phyloP scores from a whole-genome alignment of 2,113 vertebrate genomes.

The Nesoenas mayeri region DNA sequence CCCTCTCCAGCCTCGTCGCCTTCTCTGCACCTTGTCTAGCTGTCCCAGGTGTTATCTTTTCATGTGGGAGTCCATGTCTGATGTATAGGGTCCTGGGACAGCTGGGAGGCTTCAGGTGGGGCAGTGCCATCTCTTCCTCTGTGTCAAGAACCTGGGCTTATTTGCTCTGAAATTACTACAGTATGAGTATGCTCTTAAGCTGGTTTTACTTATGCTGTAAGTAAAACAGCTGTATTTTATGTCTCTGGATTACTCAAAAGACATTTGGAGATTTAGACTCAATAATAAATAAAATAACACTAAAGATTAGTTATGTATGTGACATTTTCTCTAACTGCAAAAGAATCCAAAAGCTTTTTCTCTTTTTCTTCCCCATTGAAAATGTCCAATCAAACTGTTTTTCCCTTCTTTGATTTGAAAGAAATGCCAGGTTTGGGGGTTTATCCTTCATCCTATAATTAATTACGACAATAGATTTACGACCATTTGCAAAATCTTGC shows the following conservation, averaged over 20 bases:
- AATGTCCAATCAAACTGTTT: neutral
- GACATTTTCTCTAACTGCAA: neutral
- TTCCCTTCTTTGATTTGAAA: neutral
- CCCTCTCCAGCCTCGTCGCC: too few relatives aligned
- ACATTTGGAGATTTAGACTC: neutral
- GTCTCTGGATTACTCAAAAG: neutral
- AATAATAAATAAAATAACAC: neutral
- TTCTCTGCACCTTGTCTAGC: too few relatives aligned
- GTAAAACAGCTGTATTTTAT: neutral
- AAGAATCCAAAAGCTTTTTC: neutral
- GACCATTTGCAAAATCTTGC: neutral
- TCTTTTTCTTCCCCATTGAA: neutral
- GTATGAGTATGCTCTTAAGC: neutral
- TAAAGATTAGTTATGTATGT: neutral
- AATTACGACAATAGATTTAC: neutral
- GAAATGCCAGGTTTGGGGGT: neutral
- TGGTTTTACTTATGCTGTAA: neutral
- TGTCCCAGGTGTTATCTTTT: neutral
- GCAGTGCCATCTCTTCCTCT: neutral
- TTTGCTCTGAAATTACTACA: neutral
- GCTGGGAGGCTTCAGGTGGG: neutral
- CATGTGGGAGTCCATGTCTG: neutral
- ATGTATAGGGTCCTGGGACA: neutral
- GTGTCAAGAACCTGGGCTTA: neutral
- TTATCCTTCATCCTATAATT: neutral